Base-by-base conservation (phyloP, 2,113 vertebrate genomes). In the Centropus unirufus region DNA sequence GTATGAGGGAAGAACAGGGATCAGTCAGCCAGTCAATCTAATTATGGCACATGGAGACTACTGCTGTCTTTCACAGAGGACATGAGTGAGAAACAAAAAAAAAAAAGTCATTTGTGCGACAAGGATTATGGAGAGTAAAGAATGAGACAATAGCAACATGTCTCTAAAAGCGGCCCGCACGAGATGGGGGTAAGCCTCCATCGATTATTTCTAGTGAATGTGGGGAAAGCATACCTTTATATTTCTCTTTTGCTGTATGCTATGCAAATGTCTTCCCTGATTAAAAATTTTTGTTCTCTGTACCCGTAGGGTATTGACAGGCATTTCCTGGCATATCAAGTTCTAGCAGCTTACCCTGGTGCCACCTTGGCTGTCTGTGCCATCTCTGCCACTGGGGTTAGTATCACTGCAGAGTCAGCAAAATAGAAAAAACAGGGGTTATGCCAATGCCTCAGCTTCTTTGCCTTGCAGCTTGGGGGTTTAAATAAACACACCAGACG, bases 11-110 rank as follows among this genome's bases (percentile, higher is more conserved):
- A 95, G 87, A 94, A 94, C 59, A 80, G 77, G 87, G 95, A 92
- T 91, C 97, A 97, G 84, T 94, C 96, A 97, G 87, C 89, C 97
- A 96, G 86, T 94, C 96, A 96, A 70, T 95, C 93, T 95, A 97
- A 95, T 97, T 97, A 97, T 82, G 64, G 92, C 78, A 74, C 79
- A 89, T 4, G 10, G 84, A 93, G 77, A 73, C 66, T 93, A 92
- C 55, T 76, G 69, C 91, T 92, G 91, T 95, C 97, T 96, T 96
- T 96, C 93, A 93, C 4, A 4, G 90, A 90, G 77, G 57, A 70
- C 76, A 88, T 66, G 81, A 96, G 57, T 52, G n/a, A 92, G 59
- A 57, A 91, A 89, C 55, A 66, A 82, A 96, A 95, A 89, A 94
- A 64, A 6, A 66, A 94, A 64, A 6, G 66, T 95, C 79, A 94